Evolutionary conservation across 2,113 vertebrate genomes (phyloP), one percentile per base, ranked within the genome.

Genomic region (Ctenodactylus gundi): DNA sequence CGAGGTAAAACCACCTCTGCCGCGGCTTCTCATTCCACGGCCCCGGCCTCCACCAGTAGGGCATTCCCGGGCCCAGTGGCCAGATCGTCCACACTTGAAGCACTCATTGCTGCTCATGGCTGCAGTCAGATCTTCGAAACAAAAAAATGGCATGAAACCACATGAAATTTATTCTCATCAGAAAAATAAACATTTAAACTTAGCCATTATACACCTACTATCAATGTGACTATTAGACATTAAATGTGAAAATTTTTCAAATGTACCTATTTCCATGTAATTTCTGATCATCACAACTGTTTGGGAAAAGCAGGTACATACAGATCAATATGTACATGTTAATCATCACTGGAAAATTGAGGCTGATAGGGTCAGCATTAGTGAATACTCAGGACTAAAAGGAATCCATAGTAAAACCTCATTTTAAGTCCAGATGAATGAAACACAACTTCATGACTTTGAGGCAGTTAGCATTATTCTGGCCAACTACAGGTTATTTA

Each of bases 1-100:
- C 60, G 97, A 97, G 96, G 97, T 96, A 96, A 98, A 95, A 97
- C 97, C 98, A 98, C 99, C 98, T 98, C 99, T 98, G 95, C 99
- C 99, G 75, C 99, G 98, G 97, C 99, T 99, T 96, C 99, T 98
- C 94, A 99, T 98, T n/a, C 98, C 98, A 89, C 99, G 99, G 15
- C 99, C 99, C 95, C 99, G 99, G 68, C 98, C 98, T n/a, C 98
- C 98, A 25, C 98, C 99, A 95, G 98, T 98, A 11, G 99, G 99
- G 97, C 99, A 99, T 92, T 99, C 98, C 97, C 99, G 99, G 93
- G 99, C 98, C 99, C 99, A 99, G 95, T 99, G 99, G 25, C 99
- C 99, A 57, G 99, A 98, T 73, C 99, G 99, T 96, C 99, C 99
- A 97, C 99, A 99, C 97, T 99, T 99, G 98, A 99, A 99, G 97